A percentile compares a stretch with the other conserved stretches of the same genome.
Evolutionary conservation across 2,113 vertebrate species (phyloP).

Genomic region (Ceratotherium simum): DNA sequence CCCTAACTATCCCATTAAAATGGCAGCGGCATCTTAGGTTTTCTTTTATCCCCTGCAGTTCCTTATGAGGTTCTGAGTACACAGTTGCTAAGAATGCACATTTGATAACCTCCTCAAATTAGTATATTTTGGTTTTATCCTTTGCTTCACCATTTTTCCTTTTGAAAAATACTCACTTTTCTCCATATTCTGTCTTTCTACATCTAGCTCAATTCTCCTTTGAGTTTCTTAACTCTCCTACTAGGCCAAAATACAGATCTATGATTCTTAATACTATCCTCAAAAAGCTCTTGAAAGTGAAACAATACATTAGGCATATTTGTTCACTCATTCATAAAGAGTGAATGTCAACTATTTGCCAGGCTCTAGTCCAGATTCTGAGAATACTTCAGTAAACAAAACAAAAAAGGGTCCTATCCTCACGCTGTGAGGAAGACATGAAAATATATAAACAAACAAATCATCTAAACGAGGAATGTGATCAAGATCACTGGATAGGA

Average conservation of each 20-base stretch:
- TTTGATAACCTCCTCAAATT: background rate
- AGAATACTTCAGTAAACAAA: background rate
- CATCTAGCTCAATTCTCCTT: background rate
- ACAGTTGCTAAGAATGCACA: background rate
- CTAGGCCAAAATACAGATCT: background rate
- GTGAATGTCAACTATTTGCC: background rate
- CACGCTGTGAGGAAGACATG: background rate
- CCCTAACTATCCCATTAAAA: background rate
- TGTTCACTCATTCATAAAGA: background rate
- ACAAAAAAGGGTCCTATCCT: background rate
- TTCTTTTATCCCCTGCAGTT: background rate
- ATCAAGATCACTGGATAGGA: background rate
- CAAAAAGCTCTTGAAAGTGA: background rate
- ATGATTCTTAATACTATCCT: background rate
- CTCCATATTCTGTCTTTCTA: background rate
- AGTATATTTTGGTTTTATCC: background rate
- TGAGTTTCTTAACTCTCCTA: background rate
- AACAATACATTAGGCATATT: background rate
- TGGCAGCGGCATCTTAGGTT: background rate
- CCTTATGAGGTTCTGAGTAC: background rate
- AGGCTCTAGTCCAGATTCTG: background rate
- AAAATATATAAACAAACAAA: background rate
- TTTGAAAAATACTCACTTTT: background rate
- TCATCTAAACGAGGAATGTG: background rate
- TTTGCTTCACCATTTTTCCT: background rate